phyloP scores from a whole-genome alignment of 2,888 invertebrate species.

The Mesorhabditis belari region DNA sequence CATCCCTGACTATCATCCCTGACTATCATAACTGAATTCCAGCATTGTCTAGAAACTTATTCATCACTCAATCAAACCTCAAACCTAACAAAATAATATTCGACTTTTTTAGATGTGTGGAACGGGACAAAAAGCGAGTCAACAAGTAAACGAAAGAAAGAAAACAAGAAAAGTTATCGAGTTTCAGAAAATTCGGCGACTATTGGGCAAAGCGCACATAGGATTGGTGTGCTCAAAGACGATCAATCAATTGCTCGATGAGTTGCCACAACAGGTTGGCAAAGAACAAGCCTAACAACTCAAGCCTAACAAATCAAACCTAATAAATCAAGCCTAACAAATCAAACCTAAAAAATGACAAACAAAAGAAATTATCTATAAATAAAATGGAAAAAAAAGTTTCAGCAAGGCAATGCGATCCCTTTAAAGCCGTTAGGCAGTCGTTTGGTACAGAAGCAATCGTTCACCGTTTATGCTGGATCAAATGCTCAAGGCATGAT shows the following conservation, averaged over 20 bases:
- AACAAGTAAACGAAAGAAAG: constrained; percentile 23
- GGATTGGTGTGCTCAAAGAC: constrained; percentile 94
- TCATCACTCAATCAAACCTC: no score
- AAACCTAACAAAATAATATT: no score
- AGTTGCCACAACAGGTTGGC: constrained; percentile 65
- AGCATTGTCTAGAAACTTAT: no score
- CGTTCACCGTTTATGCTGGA: constrained; percentile 94
- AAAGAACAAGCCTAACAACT: background rate
- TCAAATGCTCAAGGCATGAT: constrained; percentile 77
- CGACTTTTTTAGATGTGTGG: no score
- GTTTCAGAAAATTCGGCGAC: constrained; percentile 72
- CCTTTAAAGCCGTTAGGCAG: constrained; percentile 92
- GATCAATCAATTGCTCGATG: constrained; percentile 89
- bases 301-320: no score
- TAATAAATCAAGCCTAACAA: no score
- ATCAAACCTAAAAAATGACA: no score
- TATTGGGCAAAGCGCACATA: constrained; percentile 96
- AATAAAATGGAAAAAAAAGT: no score
- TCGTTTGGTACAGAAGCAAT: constrained; percentile 85
- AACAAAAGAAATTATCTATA: no score
- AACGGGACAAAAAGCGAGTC: constrained; percentile 39
- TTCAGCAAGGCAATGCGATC: constrained; percentile 91
- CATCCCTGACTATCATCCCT: no score
- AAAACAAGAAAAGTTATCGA: background rate
- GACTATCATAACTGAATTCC: no score